Evolutionary conservation across 2,797 vertebrate genomes (phyloP), one percentile per base, ranked within the genome.

Genomic region (Pantherophis vulpinus): DNA sequence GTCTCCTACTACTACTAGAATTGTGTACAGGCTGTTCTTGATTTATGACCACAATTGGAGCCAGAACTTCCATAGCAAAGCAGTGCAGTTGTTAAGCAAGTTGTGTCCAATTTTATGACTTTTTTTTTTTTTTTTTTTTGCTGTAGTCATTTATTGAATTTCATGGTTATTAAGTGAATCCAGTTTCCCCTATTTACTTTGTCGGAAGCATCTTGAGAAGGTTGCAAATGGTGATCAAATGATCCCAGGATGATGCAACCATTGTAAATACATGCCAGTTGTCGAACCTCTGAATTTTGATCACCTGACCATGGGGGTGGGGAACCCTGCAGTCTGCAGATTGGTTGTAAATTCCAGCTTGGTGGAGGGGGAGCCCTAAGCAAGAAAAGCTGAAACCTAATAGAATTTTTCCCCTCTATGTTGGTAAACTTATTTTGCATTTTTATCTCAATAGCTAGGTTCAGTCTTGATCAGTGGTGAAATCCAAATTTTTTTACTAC

Each of bases 301-400:
- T 61, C 25, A 61, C 23, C 23, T 61, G 61, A 66, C 12, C 61
- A 13, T n/a, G 29, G 12, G 29, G 63, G 23, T 9, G 59, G 23
- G 20, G 60, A 27, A n/a, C 12, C 29, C 29, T 66, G 63, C 63
- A 66, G 29, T 25, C 23, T 61, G 23, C 23, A 61, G 23, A 27
- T 61, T 27, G 23, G 60, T 61, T 27, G 60, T 61, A 61, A 61
- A 3, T 61, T 61, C 96, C 86, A 93, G 91, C 59, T 87, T 18
- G 16, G 56, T 58, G 16, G 16, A 92, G 10, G 47, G 88, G 93
- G 83, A 93, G 91, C 94, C 93, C 92, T 0, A 1, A 93, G 88
- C 92, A 88, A 96, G 20, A 93, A 94, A 94, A 95, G 88, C 89
- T 90, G 86, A 92, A 88, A 0, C 55, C 0, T 27, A 83, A 9